Evolutionary conservation across 2,797 vertebrate species (phyloP), one percentile per base, ranked within the genome.

Genomic region (Mus caroli): DNA sequence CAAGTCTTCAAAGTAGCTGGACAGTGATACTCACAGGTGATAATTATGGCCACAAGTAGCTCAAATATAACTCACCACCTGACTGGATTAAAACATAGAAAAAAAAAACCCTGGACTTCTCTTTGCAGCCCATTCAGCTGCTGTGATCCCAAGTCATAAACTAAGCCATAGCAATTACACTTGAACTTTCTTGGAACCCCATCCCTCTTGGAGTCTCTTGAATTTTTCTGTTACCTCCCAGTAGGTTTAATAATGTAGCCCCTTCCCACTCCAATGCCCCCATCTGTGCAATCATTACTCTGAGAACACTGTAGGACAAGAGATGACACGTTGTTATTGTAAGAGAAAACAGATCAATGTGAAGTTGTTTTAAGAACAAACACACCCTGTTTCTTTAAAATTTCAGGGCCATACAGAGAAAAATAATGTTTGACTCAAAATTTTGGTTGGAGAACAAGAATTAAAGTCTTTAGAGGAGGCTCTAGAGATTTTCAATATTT

Each of bases 401-500:
- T 54, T 91, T 20, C 19, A 84, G 96, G 67, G 37, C 85, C 56
- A 40, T 28, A 43, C 78, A 90, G 92, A 93, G 58, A 60, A 40
- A 46, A 76, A 76, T 37, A 46, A 46, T 71, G 56, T 88, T 58
- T 85, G 76, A 88, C 31, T 96, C 67, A 82, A 84, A 54, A 77
- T 75, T 37, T 46, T 91, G 75, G 54, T 14, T 85, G 50, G 89
- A 83, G 75, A 92, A 92, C 4, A 20, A 90, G 40, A 87, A 91
- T 96, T 88, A 83, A 84, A 84, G 20, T 88, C 56, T 85, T 26
- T 94, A 88, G 84, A 17, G 90, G 93, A 86, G 89, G 52, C 85
- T 2, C 96, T 75, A 52, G 2, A 5, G 58, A 56, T 91, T 91
- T 96, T 94, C 77, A 95, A 22, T 97, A 94, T 96, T 98, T 97